Evolutionary conservation across 2,113 vertebrate species (phyloP), one percentile per base, ranked within the genome.

Genomic region (Cygnus buccinator): DNA sequence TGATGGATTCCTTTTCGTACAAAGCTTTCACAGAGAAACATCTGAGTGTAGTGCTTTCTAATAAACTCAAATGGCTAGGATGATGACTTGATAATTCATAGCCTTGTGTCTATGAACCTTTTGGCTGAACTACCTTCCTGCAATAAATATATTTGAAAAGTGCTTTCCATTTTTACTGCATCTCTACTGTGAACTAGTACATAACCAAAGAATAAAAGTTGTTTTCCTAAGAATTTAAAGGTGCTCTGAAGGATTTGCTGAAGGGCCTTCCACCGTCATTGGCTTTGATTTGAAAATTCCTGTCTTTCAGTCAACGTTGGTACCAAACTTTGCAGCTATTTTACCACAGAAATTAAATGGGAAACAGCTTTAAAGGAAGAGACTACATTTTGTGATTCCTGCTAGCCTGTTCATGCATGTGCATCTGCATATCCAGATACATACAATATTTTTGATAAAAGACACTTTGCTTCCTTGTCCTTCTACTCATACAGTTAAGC

Each of bases 21-120:
- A 83, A 63, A 93, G 28, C 14, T 72, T 46, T 76, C 35, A 35
- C 23, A 29, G 26, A 57, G 14, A 28, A 85, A 29, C 8, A 1
- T 39, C 33, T 35, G 35, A 5, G 11, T 20, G 18, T 54, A 52
- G 3, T 46, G 14, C 6, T 55, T 67, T 55, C 28, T 43, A 5
- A 21, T 8, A 11, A 0, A 0, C 20, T 67, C 44, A 31, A 6
- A 75, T 1, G 5, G 10, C 35, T 63, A 15, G 35, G 31, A 57
- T 29, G 20, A 37, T 10, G 67, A 62, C 35, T 55, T 61, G 48
- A 43, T 22, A n/a, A 65, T 39, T 68, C 10, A 6, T 25, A 52
- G 48, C 11, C 11, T 43, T 54, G 17, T 57, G 20, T 10, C 46
- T 48, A 48, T 48, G 46, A 48, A 33, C 59, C 41, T 80, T 41